Evolutionary conservation across 2,888 invertebrate species (phyloP).

Genomic region (Cheiracanthium punctorium): DNA sequence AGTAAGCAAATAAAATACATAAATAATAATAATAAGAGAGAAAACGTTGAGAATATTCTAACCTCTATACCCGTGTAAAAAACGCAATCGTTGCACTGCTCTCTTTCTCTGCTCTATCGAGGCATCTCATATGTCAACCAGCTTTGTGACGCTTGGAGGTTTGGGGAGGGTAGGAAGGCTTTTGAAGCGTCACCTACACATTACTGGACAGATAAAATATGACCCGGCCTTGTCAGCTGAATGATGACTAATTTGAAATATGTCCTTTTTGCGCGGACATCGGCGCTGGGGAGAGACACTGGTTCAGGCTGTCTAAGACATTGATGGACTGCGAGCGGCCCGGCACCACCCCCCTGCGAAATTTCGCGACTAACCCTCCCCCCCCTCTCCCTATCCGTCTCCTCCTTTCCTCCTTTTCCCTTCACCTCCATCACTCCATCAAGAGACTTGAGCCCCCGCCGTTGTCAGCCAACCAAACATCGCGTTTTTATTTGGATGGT

Average conservation of each 20-base stretch:
- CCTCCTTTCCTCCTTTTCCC: background rate
- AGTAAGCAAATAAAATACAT: no score
- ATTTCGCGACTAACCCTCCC: constrained; percentile 9
- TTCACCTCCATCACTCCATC: constrained; percentile 53
- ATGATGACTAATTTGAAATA: constrained; percentile 72
- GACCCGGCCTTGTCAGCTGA: constrained; percentile 71
- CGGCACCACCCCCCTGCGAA: constrained; percentile 31
- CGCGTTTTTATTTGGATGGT: constrained; percentile 18
- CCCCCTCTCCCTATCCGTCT: background rate
- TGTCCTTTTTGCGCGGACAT: constrained; percentile 69
- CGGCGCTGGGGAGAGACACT: constrained; percentile 59
- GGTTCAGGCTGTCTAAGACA: constrained; percentile 62
- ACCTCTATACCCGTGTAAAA: background rate
- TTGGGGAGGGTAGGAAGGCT: constrained; percentile 16
- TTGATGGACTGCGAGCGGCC: constrained; percentile 60
- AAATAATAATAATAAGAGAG: background rate
- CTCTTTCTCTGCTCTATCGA: constrained; percentile 10
- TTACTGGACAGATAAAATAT: constrained; percentile 71
- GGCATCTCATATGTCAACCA: constrained; percentile 67
- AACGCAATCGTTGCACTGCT: constrained; percentile 9
- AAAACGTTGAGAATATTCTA: background rate
- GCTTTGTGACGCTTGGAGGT: constrained; percentile 54
- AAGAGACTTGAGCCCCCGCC: constrained; percentile 43
- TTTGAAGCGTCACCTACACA: constrained; percentile 70
- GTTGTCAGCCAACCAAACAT: constrained; percentile 58